Evolutionary conservation across 2,888 invertebrate genomes (phyloP).

Genomic region (Trissoscelio sp.): DNA sequence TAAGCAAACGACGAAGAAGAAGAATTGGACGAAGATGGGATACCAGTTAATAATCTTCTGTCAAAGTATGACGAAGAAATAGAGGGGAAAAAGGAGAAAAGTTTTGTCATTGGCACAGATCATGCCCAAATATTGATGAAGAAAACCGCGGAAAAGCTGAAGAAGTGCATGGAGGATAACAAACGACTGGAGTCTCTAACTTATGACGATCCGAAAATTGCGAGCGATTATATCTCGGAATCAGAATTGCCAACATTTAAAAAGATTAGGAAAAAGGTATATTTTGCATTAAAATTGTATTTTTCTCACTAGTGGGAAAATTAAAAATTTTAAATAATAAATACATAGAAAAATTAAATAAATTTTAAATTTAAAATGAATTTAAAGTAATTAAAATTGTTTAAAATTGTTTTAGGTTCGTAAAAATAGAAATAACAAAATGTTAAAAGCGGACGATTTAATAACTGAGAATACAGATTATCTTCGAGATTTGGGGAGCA

Average conservation of each 20-base stretch:
- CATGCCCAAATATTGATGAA: constrained; percentile 85
- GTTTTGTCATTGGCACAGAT: constrained; percentile 91
- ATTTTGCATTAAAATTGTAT: too few species aligned
- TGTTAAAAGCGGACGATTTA: constrained; percentile 90
- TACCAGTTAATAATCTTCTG: constrained; percentile 88
- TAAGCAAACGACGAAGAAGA: constrained; percentile 92
- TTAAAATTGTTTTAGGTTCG: constrained; percentile 54
- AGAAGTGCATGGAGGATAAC: constrained; percentile 86
- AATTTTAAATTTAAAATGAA: too few species aligned
- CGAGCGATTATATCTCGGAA: constrained; percentile 94
- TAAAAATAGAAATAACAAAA: constrained; percentile 87
- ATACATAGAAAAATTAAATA: too few species aligned
- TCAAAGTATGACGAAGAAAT: constrained; percentile 98
- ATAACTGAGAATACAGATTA: constrained; percentile 82
- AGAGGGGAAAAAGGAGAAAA: constrained; percentile 87
- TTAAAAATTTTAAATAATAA: too few species aligned
- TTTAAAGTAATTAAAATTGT: too few species aligned
- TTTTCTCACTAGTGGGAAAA: too few species aligned
- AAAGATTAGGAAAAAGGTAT: constrained; percentile 92
- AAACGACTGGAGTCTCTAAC: constrained; percentile 90
- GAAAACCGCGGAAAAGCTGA: constrained; percentile 81
- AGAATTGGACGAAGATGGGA: constrained; percentile 88
- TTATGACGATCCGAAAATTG: constrained; percentile 88
- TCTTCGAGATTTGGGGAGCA: constrained; percentile 81
- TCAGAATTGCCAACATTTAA: constrained; percentile 93